These are phyloP conservation scores for Colletes latitarsis DNA, from an alignment of 1,140 invertebrate species.

Conservation along the genomic window DNA sequence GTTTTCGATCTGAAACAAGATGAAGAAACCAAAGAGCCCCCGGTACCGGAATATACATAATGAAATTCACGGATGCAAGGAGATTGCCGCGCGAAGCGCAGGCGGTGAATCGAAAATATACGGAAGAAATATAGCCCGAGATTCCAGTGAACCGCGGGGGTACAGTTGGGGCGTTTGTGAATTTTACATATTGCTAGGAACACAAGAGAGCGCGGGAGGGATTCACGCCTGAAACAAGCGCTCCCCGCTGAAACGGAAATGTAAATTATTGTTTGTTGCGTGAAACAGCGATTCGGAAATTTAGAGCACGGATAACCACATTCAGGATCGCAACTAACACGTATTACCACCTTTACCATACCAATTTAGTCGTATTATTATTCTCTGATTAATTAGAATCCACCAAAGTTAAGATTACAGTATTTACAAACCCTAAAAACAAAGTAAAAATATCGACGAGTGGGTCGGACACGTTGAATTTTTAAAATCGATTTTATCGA, in stretches of 20 bases:
- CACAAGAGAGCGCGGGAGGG: background rate
- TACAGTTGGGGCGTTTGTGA: slow-evolving; percentile 16
- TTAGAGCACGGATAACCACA: no score
- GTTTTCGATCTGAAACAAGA: slow-evolving; percentile 1
- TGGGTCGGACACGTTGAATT: no score
- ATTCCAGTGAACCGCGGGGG: slow-evolving; percentile 6
- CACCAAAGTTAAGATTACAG: no score
- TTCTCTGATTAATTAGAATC: no score
- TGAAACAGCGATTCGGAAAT: background rate
- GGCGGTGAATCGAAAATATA: slow-evolving; percentile 45
- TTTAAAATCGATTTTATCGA: no score
- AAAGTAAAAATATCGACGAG: no score
- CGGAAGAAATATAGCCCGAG: slow-evolving; percentile 46
- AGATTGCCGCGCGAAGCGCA: slow-evolving; percentile 36
- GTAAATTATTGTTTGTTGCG: slow-evolving; percentile 27
- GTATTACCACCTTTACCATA: no score
- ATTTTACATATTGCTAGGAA: slow-evolving; percentile 37
- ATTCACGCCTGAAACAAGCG: slow-evolving; percentile 1
- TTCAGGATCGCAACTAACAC: no score
- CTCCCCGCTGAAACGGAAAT: background rate
- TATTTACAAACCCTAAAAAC: no score
- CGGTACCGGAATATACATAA: slow-evolving; percentile 40
- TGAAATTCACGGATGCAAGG: slow-evolving; percentile 39
- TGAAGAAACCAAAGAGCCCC: slow-evolving; percentile 2
- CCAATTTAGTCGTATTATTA: no score